phyloP scores from a whole-genome alignment of 2,888 invertebrate species.

The Dynastes tityus region DNA sequence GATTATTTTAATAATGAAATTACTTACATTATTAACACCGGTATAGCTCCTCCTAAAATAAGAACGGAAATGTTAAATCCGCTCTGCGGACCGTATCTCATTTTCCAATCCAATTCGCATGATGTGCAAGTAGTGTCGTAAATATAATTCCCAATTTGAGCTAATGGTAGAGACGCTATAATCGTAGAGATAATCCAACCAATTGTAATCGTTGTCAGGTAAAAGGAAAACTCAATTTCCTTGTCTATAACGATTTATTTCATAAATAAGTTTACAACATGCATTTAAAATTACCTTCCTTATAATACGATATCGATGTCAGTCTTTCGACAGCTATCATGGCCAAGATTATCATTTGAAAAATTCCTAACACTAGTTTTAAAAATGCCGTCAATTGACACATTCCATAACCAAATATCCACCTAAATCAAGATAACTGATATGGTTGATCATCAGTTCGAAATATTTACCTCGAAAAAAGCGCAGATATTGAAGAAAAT shows the following conservation, averaged over 20 bases:
- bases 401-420: conserved; percentile 73
- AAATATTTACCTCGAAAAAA: conserved; percentile 71
- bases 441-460: not conserved
- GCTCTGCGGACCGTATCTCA: conserved; percentile 69
- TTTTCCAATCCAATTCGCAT: conserved; percentile 72
- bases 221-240: conserved; percentile 69
- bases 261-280: not conserved
- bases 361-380: conserved; percentile 73
- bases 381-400: conserved; percentile 75
- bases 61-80: conserved; percentile 71
- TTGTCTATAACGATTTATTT: conserved; percentile 67
- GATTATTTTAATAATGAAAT: not conserved
- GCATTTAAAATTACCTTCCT: conserved; percentile 68
- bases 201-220: conserved; percentile 70
- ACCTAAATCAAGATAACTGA: conserved; percentile 66
- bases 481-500: conserved; percentile 73
- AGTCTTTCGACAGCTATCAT: conserved; percentile 73
- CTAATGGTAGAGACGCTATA: conserved; percentile 71
- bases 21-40: conserved; percentile 72
- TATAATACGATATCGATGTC: conserved; percentile 70
- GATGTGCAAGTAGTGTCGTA: conserved; percentile 72
- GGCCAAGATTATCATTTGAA: conserved; percentile 73
- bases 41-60: conserved; percentile 70
- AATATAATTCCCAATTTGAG: conserved; percentile 72
- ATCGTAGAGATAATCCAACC: conserved; percentile 70